These are phyloP conservation scores for Eulemur rubriventer DNA, from an alignment of 2,797 vertebrate genomes.

Conservation along the genomic window DNA sequence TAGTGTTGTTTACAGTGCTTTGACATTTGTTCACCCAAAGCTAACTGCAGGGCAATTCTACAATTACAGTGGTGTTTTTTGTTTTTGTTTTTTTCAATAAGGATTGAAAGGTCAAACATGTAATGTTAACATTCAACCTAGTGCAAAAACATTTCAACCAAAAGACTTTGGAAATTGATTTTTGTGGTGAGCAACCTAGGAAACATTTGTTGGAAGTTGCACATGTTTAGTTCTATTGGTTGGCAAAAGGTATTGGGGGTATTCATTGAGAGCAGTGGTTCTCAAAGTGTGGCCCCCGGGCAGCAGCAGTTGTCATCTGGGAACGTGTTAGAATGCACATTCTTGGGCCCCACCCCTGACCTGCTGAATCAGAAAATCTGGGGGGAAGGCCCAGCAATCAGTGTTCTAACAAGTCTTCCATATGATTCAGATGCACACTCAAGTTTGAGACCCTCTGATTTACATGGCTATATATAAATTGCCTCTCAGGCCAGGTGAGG, in stretches of 20 bases:
- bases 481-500: not conserved
- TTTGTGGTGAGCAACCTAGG: constrained; percentile 10
- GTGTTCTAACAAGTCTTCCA: not conserved
- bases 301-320: not conserved
- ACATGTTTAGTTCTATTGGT: not conserved
- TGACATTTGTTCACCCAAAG: constrained; percentile 60
- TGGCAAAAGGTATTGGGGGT: not conserved
- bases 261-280: not conserved
- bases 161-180: constrained; percentile 58
- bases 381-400: fast-evolving
- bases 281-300: not conserved
- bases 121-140: constrained; percentile 60
- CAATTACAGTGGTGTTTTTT: not conserved
- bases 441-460: not conserved
- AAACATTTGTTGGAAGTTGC: constrained; percentile 33
- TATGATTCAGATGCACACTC: not conserved
- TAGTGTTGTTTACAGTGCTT: not conserved
- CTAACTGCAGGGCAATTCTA: constrained; percentile 37
- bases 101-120: constrained; percentile 64
- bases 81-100: constrained; percentile 43
- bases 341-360: not conserved
- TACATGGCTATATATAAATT: not conserved
- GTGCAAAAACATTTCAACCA: constrained; percentile 56
- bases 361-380: not conserved
- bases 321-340: not conserved